Evolutionary conservation across 2,888 invertebrate species (phyloP), one percentile per base, ranked within the genome.

Genomic region (Latrodectus hesperus): DNA sequence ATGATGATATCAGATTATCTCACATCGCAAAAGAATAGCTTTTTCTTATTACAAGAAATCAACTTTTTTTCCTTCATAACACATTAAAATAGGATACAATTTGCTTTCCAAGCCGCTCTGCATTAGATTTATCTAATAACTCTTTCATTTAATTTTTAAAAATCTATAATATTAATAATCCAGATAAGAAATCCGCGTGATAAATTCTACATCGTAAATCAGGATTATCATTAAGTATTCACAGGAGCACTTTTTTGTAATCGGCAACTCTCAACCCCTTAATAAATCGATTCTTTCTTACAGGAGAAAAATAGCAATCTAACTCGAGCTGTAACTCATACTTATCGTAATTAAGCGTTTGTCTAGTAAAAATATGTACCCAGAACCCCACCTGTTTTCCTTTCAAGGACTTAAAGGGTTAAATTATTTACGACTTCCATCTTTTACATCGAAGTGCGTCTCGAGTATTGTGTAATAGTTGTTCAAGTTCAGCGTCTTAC

Each of bases 291-390:
- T 60, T 60, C n/a, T 60, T 60, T 60, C 60, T 60, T 11, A 22
- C 60, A 6, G n/a, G 10, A n/a, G n/a, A 60, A 60, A 16, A 16
- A 60, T 60, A 9, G 10, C 60, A 60, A 9, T 16, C n/a, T 16
- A 60, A 16, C 60, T n/a, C n/a, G 10, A 60, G 60, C n/a, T 60
- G n/a, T 60, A 60, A 60, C 14, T 60, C 60, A 60, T 60, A 12
- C 60, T 60, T 60, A 60, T 60, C n/a, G n/a, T 60, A 60, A 60
- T 60, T 60, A 60, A 60, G 60, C 60, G 60, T 60, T 60, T 60
- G 12, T 12, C 60, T 60, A 60, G 12, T 60, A 60, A 60, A 60
- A 60, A 60, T 10, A 60, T n/a, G 11, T 60, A 10, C 14, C 38
- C 60, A 60, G 60, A 60, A 38, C 60, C 60, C 12, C 60, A 60